Evolutionary conservation across 2,797 vertebrate species (phyloP).

Genomic region (Crypturellus tataupa): DNA sequence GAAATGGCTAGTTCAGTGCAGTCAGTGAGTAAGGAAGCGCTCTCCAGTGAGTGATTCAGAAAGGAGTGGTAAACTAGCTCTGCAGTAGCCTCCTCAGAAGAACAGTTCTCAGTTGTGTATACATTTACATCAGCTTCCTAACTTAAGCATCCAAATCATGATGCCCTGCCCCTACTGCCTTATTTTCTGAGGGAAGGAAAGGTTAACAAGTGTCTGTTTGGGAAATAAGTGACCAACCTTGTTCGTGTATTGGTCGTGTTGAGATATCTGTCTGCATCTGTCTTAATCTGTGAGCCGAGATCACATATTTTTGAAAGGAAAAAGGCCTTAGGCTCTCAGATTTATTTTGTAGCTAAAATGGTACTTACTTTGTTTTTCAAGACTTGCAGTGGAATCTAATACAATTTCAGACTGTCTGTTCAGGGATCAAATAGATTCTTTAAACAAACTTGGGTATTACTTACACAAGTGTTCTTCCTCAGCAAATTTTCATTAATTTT

Average conservation of each 20-base stretch:
- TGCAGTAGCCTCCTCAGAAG: not conserved
- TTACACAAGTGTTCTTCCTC: not conserved
- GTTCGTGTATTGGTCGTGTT: not conserved
- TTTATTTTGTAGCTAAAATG: not conserved
- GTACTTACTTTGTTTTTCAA: not conserved
- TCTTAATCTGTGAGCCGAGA: not conserved
- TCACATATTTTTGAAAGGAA: not conserved
- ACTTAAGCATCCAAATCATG: not conserved
- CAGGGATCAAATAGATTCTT: not conserved
- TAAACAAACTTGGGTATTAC: not conserved
- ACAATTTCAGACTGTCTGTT: not conserved
- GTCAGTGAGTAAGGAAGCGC: not conserved
- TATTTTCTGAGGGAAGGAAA: not conserved
- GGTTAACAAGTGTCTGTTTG: not conserved
- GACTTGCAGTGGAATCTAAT: not conserved
- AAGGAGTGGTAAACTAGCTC: not conserved
- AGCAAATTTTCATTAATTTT: not conserved
- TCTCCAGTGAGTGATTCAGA: not conserved
- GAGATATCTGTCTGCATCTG: not conserved
- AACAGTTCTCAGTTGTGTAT: not conserved
- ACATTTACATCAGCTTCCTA: not conserved
- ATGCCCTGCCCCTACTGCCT: not conserved
- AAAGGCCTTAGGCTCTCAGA: not conserved
- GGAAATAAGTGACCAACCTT: not conserved
- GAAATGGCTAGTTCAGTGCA: not conserved